Percentiles rank a stretch among this genome's conserved stretches.
Evolutionary conservation across 2,113 vertebrate species (phyloP).

Genomic region (Etheostoma spectabile): DNA sequence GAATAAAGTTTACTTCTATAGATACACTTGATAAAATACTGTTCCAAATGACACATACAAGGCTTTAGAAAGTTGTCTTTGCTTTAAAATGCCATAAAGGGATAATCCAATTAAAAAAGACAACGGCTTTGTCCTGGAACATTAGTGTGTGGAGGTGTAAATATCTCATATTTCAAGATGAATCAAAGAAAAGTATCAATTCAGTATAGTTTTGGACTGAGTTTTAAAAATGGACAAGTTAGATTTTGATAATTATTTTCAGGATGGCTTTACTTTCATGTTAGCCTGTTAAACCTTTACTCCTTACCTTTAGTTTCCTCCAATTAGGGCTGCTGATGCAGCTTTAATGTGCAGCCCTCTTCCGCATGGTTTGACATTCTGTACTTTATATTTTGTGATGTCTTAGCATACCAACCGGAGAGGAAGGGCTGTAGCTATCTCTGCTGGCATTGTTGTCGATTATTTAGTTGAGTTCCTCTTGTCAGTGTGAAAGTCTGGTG

Average conservation of each 20-base stretch:
- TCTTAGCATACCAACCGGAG: conserved; percentile 75
- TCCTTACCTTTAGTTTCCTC: not conserved
- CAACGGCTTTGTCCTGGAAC: not conserved
- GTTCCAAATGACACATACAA: not conserved
- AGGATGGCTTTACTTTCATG: not conserved
- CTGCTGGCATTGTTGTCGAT: conserved; percentile 82
- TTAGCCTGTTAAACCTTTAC: not conserved
- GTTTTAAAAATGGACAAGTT: not conserved
- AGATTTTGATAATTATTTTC: not conserved
- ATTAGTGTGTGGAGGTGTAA: not conserved
- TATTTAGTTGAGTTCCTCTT: conserved; percentile 81
- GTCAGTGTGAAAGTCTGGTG: conserved; percentile 79
- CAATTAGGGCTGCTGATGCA: not conserved
- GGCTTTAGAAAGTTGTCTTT: not conserved
- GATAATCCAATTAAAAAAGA: not conserved
- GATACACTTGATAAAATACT: not conserved
- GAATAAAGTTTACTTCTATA: not conserved
- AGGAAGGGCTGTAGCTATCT: conserved; percentile 72
- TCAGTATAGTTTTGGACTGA: not conserved
- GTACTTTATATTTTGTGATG: conserved; percentile 78
- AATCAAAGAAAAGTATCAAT: not conserved
- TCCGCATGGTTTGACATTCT: conserved; percentile 63
- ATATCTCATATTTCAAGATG: not conserved
- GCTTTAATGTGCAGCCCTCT: conserved; percentile 46
- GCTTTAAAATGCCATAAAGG: conserved; percentile 1